A percentile compares a stretch with the other conserved stretches of the same genome.
Evolutionary conservation across 1,140 invertebrate species (phyloP).

Genomic region (Drosophila grimshawi): DNA sequence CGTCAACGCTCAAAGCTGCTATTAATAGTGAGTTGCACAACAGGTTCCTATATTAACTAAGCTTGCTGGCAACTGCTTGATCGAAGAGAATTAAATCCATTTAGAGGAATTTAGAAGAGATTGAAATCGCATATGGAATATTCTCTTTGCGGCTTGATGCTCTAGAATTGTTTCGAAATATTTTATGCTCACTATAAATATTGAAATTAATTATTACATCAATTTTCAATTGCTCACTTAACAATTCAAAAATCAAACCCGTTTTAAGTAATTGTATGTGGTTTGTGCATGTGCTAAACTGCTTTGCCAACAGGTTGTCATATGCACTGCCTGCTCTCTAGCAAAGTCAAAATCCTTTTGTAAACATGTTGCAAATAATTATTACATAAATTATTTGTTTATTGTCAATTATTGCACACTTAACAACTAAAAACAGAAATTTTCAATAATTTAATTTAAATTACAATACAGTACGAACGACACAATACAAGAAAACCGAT

Average conservation of each 20-base stretch:
- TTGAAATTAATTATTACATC: too few relatives aligned
- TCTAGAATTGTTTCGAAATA: too few relatives aligned
- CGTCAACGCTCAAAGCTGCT: constrained; percentile 4
- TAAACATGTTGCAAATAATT: neutral
- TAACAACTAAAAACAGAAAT: constrained; percentile 67
- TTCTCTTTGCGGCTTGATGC: too few relatives aligned
- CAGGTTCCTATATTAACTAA: neutral
- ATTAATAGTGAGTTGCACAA: neutral
- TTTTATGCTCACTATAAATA: too few relatives aligned
- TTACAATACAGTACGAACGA: constrained; percentile 72
- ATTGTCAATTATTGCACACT: constrained; percentile 58
- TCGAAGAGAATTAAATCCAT: neutral
- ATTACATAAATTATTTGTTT: constrained; percentile 29
- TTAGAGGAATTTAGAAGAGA: too few relatives aligned
- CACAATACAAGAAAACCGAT: constrained; percentile 25
- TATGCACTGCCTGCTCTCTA: neutral
- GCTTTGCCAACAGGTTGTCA: too few relatives aligned
- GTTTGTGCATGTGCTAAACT: too few relatives aligned
- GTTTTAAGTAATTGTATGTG: too few relatives aligned
- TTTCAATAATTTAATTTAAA: constrained; percentile 60
- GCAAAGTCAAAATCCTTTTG: neutral
- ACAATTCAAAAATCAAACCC: too few relatives aligned
- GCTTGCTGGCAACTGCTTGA: neutral
- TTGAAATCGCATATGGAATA: too few relatives aligned
- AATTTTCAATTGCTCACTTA: too few relatives aligned